Evolutionary conservation across 2,113 vertebrate species (phyloP), one percentile per base, ranked within the genome.

Genomic region (Chaetodon trifascialis): DNA sequence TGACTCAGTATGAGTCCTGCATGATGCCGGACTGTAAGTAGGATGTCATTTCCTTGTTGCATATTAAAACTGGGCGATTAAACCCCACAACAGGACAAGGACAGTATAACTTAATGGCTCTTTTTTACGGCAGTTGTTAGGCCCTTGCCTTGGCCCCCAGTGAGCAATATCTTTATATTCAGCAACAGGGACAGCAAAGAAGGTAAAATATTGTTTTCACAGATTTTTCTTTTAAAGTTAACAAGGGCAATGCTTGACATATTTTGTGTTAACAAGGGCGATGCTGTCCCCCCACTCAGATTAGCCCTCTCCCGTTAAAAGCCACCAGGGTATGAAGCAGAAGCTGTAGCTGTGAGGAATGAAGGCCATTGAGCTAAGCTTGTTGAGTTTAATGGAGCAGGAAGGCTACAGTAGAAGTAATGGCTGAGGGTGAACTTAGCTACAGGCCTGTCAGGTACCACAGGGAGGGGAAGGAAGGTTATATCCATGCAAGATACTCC

Each of bases 331-430:
- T 93, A 92, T 89, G 88, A 92, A 92, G 90, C 88, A 83, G 87
- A 89, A 87, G 79, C 85, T 79, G 82, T 91, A 81, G 85, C 80
- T 63, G 80, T 93, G 93, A 94, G 89, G 86, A 92, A 92, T 92
- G 92, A 89, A 93, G 90, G 86, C 92, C 90, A 90, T 91, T 91
- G 86, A 86, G 77, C 89, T 91, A 86, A 92, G 91, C 92, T 94
- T 94, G 93, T 92, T 91, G 90, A 88, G 90, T 94, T 95, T 92
- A 94, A 94, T 93, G 90, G 89, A 88, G 89, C 93, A 90, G 90
- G 77, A 89, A 93, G 86, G 86, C 88, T 85, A 89, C 83, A 88
- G 86, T 78, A 83, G 86, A 88, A 89, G 83, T 91, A 90, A 90
- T 93, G 88, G 85, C 87, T 85, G 84, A 80, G 82, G 83, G 73